Conservation (phyloP, 2,888 invertebrate genomes). For the Poecilobothrus nobilitatus region DNA sequence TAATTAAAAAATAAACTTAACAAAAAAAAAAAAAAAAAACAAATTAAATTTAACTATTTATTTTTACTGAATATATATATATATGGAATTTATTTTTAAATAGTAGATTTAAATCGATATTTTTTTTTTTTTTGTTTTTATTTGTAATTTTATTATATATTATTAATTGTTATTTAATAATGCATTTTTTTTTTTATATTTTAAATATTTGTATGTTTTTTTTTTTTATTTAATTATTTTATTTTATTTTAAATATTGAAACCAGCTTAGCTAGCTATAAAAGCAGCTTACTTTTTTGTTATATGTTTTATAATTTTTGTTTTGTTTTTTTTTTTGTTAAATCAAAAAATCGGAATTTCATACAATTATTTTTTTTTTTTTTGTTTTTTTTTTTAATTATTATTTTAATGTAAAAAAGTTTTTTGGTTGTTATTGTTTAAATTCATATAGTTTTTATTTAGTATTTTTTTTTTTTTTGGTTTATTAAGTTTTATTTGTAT, state of each 20-base stretch:
- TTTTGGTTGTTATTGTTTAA: constrained; percentile 5
- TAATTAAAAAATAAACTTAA: no score
- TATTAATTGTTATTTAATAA: not conserved
- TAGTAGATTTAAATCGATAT: not conserved
- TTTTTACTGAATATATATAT: not conserved
- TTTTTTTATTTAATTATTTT: no score
- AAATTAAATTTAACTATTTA: not conserved
- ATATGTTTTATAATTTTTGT: not conserved
- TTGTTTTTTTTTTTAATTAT: no score
- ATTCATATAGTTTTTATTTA: not conserved
- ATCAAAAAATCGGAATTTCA: not conserved
- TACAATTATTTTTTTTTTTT: not conserved
- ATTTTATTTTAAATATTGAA: not conserved
- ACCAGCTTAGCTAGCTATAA: not conserved
- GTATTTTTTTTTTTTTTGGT: not conserved
- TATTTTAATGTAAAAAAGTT: not conserved
- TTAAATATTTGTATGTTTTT: not conserved
- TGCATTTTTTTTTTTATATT: not conserved
- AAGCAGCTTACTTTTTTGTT: not conserved
- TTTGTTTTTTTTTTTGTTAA: not conserved
- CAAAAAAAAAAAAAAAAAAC: no score
- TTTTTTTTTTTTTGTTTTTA: not conserved
- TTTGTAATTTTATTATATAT: not conserved
- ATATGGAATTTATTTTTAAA: not conserved
- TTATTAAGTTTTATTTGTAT: no score